phyloP scores from a whole-genome alignment of 2,888 invertebrate species.

The Cheilosia pagana region DNA sequence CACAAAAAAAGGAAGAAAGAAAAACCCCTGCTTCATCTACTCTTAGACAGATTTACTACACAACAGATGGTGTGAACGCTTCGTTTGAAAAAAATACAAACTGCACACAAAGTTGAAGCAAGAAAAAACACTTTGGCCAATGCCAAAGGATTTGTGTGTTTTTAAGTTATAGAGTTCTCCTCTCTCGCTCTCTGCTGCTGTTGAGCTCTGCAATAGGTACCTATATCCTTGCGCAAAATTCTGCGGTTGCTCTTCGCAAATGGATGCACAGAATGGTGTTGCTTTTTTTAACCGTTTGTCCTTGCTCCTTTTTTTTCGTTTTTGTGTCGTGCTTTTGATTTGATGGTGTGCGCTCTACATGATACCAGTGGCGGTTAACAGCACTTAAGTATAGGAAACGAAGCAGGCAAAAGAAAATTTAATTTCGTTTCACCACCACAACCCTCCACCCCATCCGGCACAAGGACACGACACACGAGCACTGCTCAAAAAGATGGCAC shows the following conservation, averaged over 20 bases:
- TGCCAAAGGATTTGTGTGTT: conserved; percentile 69
- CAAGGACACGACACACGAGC: conserved; percentile 36
- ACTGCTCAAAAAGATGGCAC: background rate
- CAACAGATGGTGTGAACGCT: conserved; percentile 71
- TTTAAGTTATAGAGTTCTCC: conserved; percentile 59
- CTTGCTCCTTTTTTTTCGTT: conserved; percentile 49
- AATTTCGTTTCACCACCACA: conserved; percentile 34
- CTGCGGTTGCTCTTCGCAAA: conserved; percentile 63
- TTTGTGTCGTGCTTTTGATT: conserved; percentile 33
- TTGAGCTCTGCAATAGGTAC: too few species aligned
- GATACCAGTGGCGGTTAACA: conserved; percentile 69
- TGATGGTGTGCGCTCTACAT: conserved; percentile 61
- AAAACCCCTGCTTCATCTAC: conserved; percentile 37
- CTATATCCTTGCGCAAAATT: conserved; percentile 57
- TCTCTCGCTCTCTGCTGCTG: conserved; percentile 3
- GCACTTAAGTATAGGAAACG: conserved; percentile 67
- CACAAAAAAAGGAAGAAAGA: conserved; percentile 23
- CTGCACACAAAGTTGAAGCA: conserved; percentile 28
- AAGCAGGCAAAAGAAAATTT: conserved; percentile 51
- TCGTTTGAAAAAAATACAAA: conserved; percentile 5
- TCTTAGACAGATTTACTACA: conserved; percentile 69
- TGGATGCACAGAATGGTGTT: conserved; percentile 61
- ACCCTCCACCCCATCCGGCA: background rate
- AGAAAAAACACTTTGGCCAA: conserved; percentile 57
- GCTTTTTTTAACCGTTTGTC: conserved; percentile 47